Conservation (phyloP, 1,140 invertebrate species). For the Euura lappo region DNA sequence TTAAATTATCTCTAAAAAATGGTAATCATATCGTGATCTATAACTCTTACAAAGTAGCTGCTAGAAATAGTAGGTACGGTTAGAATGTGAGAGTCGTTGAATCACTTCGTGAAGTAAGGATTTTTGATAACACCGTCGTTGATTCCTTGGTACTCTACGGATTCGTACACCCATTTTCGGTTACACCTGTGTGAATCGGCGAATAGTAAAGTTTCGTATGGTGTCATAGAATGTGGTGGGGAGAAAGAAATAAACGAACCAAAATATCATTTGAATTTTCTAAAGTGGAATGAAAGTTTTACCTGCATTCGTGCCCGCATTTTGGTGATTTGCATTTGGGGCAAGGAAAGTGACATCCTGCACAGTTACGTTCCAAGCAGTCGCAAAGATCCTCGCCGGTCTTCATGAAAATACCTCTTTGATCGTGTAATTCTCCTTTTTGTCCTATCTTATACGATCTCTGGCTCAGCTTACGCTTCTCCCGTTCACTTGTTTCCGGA, state of each 20-base stretch:
- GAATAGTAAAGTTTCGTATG: no score
- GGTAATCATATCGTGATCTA: no score
- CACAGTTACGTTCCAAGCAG: constrained; percentile 72
- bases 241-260: constrained; percentile 5
- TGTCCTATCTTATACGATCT: constrained; percentile 46
- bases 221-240: no score
- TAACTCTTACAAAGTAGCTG: no score
- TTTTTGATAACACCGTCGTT: constrained; percentile 41
- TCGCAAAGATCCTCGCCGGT: constrained; percentile 78
- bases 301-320: constrained; percentile 70
- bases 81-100: constrained; percentile 19
- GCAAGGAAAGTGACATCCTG: constrained; percentile 83
- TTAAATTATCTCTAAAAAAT: no score
- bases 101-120: constrained; percentile 21
- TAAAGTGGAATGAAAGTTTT: constrained; percentile 13
- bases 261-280: background rate
- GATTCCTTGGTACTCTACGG: constrained; percentile 51
- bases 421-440: constrained; percentile 46
- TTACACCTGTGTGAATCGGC: constrained; percentile 36
- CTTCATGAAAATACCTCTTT: constrained; percentile 52
- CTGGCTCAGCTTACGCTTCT: constrained; percentile 55
- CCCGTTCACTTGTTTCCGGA: constrained; percentile 55
- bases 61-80: no score
- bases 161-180: constrained; percentile 53
- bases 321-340: constrained; percentile 71